These are phyloP conservation scores for Dermatemys mawii DNA, from an alignment of 2,113 vertebrate species.

Conservation along the genomic window DNA sequence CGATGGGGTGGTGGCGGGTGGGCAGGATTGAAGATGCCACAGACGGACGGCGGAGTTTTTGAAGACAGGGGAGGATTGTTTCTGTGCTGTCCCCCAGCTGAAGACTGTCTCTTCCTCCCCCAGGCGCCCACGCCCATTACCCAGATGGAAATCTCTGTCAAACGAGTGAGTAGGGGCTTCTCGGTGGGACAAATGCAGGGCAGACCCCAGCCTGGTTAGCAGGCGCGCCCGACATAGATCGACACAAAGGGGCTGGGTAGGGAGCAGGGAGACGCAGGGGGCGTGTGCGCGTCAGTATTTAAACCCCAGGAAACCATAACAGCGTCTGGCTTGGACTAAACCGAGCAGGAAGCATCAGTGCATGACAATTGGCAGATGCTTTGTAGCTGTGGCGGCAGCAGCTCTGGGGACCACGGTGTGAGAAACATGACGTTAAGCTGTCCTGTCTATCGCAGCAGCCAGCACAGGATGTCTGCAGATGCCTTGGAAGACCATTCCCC, in stretches of 20 bases:
- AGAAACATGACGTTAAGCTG: neutral
- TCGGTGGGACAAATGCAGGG: neutral
- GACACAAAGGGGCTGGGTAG: neutral
- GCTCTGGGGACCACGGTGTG: neutral
- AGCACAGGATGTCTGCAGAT: neutral
- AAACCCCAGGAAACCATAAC: neutral
- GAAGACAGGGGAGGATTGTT: neutral
- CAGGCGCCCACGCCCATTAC: slow-evolving; percentile 89
- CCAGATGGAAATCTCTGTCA: slow-evolving; percentile 94
- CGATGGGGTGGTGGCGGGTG: too few species aligned
- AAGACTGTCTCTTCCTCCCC: neutral
- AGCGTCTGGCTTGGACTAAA: neutral
- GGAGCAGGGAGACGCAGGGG: neutral
- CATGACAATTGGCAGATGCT: neutral
- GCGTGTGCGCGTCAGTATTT: neutral
- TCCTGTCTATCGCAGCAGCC: neutral
- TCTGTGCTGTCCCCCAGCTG: neutral
- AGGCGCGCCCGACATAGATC: accelerated
- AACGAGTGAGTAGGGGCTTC: slow-evolving; percentile 82
- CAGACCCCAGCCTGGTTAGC: neutral
- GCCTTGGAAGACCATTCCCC: neutral
- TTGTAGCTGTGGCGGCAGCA: neutral
- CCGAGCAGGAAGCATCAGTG: neutral
- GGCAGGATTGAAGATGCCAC: neutral
- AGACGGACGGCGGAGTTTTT: neutral